Percentiles rank a stretch among this genome's conserved stretches.
Conservation (phyloP, 2,113 vertebrate genomes). For the Chionomys nivalis region DNA sequence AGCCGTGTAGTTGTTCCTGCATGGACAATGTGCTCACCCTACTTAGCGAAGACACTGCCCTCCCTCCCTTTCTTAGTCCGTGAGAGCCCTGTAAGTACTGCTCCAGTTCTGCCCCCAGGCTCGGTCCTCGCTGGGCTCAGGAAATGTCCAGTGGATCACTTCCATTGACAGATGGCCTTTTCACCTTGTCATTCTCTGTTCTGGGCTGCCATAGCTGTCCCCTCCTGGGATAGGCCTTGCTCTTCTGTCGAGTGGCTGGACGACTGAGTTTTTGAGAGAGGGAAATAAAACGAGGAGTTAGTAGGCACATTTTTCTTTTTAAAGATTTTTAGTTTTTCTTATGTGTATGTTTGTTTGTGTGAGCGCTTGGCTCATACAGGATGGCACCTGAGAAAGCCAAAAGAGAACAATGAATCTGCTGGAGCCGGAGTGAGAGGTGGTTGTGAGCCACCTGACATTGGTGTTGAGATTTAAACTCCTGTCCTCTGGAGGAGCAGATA, state of each 20-base stretch:
- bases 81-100: not conserved
- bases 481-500: not conserved
- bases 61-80: not conserved
- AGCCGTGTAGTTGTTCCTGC: not conserved
- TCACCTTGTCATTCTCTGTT: not conserved
- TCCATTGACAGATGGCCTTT: not conserved
- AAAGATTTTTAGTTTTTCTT: not conserved
- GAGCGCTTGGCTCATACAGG: not conserved
- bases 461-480: not conserved
- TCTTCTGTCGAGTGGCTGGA: not conserved
- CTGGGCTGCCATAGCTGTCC: not conserved
- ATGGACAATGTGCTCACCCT: not conserved
- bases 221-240: not conserved
- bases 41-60: not conserved
- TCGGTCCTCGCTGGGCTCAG: not conserved
- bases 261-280: not conserved
- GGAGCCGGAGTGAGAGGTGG: not conserved
- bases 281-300: not conserved
- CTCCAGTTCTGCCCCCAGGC: not conserved
- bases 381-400: not conserved
- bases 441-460: not conserved
- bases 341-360: not conserved
- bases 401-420: not conserved
- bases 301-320: not conserved
- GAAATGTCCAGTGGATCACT: not conserved